Evolutionary conservation across 2,888 invertebrate genomes (phyloP), one percentile per base, ranked within the genome.

Genomic region (Fragum whitleyi): DNA sequence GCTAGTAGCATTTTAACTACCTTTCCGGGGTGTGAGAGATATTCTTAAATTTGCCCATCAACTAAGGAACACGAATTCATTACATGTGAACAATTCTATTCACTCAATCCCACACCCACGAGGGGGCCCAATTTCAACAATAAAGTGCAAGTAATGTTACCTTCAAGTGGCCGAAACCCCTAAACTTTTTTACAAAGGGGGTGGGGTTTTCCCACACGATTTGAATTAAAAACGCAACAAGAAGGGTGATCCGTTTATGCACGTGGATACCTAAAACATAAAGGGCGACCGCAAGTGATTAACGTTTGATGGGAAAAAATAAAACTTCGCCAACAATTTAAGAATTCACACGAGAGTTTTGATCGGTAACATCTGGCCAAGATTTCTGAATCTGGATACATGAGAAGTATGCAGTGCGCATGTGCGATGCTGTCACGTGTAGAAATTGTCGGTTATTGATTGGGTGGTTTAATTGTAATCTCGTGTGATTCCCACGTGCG

Each of bases 171-270:
- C 39, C 70, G 57, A 55, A 57, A 29, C 23, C 53, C 39, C 42
- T 32, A 23, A 55, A 69, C 29, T 36, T 21, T 14, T 57, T 57
- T 21, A 57, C 61, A 21, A n/a, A 65, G 71, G 32, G 51, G 70
- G 73, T 36, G 55, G 72, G 53, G 67, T 72, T 76, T 80, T 80
- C 80, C 80, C 80, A 80, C 80, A 76, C 55, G 73, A 72, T 62
- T 68, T 6, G 21, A 57, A 67, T 61, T 65, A 42, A 76, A 76
- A 75, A 68, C 76, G 80, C 76, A 80, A 76, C 73, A 72, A 69
- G 68, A 55, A 42, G 69, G 36, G 32, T 29, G 36, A 16, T 47
- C 47, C 23, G n/a, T 5, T 23, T 29, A 19, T 57, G 70, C 70
- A 70, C 70, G 70, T 70, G 70, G 65, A 16, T 42, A 42, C 23